Conservation (phyloP, 2,797 vertebrate species). For the Periparus ater region DNA sequence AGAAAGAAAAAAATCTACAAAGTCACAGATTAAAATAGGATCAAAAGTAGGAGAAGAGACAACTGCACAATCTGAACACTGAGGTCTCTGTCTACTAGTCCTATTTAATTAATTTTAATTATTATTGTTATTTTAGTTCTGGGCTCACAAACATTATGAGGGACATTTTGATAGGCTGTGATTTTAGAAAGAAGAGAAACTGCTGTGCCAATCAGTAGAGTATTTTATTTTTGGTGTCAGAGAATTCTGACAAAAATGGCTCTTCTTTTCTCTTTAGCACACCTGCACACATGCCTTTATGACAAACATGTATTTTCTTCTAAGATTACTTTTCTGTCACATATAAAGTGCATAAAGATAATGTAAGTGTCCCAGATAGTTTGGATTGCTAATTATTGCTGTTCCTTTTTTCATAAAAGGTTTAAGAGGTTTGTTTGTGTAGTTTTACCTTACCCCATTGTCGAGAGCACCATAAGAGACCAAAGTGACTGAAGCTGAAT, state of each 20-base stretch:
- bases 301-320: background rate
- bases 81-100: background rate
- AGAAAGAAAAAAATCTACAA: background rate
- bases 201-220: background rate
- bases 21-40: background rate
- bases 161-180: background rate
- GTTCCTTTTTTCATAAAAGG: background rate
- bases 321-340: background rate
- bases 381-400: background rate
- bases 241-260: background rate
- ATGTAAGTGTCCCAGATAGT: background rate
- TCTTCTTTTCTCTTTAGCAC: background rate
- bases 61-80: fast-evolving
- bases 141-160: background rate
- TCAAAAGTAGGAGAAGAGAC: background rate
- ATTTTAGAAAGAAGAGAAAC: background rate
- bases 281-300: background rate
- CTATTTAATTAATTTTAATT: background rate
- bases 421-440: background rate
- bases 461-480: background rate
- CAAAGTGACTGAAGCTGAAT: background rate
- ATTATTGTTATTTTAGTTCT: background rate
- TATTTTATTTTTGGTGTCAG: background rate
- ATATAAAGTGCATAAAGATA: background rate
- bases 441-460: background rate